Percentiles rank a stretch among this genome's conserved stretches.
phyloP scores from a whole-genome alignment of 2,113 vertebrate species.

The Mystacornis crossleyi region DNA sequence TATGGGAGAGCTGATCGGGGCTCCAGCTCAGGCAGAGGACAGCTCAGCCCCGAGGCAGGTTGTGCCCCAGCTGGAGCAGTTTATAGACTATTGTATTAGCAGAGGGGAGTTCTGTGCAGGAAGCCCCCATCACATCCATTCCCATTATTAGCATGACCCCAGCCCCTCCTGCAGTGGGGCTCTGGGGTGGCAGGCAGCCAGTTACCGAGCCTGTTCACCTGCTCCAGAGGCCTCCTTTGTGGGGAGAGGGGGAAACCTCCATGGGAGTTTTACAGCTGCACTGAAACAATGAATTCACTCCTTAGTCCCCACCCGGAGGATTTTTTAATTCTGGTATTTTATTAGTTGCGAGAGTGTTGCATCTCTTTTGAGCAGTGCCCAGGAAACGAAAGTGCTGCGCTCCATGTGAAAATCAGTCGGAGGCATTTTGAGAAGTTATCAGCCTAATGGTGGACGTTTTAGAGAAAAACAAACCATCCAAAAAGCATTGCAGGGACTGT shows the following conservation, averaged over 20 bases:
- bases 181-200: conserved; percentile 24
- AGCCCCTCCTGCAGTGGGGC: not conserved
- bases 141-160: not conserved
- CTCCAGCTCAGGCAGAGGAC: not conserved
- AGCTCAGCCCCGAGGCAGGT: not conserved
- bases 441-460: not conserved
- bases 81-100: not conserved
- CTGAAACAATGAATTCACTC: not conserved
- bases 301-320: not conserved
- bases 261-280: not conserved
- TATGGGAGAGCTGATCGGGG: accelerated
- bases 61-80: conserved; percentile 12
- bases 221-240: not conserved
- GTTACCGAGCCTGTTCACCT: not conserved
- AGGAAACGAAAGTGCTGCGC: not conserved
- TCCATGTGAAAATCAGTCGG: not conserved
- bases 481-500: not conserved
- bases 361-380: not conserved
- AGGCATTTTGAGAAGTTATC: not conserved
- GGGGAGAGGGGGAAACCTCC: not conserved
- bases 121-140: not conserved
- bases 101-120: not conserved
- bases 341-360: not conserved
- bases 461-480: not conserved
- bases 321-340: not conserved